Base-by-base conservation (phyloP, 2,888 invertebrate species). In the Abscondita cerata region DNA sequence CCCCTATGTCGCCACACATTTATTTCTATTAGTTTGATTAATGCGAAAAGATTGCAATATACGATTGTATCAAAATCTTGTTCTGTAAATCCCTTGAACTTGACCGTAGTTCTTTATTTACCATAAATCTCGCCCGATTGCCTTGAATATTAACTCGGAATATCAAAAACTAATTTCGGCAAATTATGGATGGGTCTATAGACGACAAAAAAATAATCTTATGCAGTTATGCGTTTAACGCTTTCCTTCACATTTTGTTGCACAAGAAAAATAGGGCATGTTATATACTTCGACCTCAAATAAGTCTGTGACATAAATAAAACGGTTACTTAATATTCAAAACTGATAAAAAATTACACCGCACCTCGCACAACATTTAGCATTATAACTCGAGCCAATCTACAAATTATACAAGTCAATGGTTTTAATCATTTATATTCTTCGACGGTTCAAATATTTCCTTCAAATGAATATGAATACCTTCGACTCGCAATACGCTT, bases 21-120 rank as follows among this genome's bases (percentile, higher is more conserved):
- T 18, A 18, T 18, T 18, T 18, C 11, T 18, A 44, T 18, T 44
- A 15, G 8, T n/a, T 44, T 40, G 13, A 40, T 13, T 15, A 40
- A 13, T 44, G 18, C 11, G 18, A 18, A 19, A 4, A 4, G 18
- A 44, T 18, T n/a, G n/a, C n/a, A n/a, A n/a, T n/a, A n/a, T n/a
- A n/a, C n/a, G n/a, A n/a, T n/a, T 16, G 33, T 12, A 12, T 25
- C 12, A 19, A 13, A 25, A 31, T 48, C 25, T 48, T 12, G 11
- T 12, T 47, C n/a, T 25, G 25, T 12, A 31, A 12, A 40, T 55
- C 38, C n/a, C 47, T 55, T 55, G 55, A 55, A 55, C 55, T 55
- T 55, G 47, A 46, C 47, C 48, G 55, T 36, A 46, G 13, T 40
- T 40, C 11, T 36, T 9, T 12, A 40, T 40, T 40, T 40, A 15